Conservation (phyloP, 2,888 invertebrate species). For the Caenorhabditis macrosperma region DNA sequence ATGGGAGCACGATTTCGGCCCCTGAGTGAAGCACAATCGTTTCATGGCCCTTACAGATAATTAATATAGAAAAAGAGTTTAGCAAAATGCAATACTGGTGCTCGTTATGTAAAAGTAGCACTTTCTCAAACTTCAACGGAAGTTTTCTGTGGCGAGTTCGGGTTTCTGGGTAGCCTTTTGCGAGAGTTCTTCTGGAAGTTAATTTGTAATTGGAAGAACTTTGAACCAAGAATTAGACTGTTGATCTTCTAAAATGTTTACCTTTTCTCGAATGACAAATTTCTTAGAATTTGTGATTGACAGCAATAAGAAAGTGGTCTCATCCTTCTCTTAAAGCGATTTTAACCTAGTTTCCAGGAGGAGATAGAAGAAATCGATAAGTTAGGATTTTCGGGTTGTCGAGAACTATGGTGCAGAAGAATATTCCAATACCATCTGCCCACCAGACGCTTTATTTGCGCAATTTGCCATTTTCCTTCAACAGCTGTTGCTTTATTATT, state of each 20-base stretch:
- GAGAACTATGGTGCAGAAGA: not conserved
- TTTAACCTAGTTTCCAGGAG: not conserved
- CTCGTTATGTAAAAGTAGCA: too few species aligned
- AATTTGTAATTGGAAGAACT: not conserved
- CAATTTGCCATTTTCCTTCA: not conserved
- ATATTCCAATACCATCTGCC: not conserved
- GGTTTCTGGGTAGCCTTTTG: not conserved
- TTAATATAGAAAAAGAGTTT: not conserved
- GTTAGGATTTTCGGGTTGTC: not conserved
- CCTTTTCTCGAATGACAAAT: slow-evolving; percentile 7
- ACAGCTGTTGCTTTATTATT: not conserved
- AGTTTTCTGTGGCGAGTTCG: slow-evolving; percentile 4
- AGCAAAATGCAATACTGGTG: too few species aligned
- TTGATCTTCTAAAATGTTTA: not conserved
- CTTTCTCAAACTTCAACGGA: not conserved
- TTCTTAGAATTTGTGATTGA: not conserved
- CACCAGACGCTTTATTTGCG: not conserved
- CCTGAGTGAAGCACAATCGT: too few species aligned
- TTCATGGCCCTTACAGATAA: not conserved
- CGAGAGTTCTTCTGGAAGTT: slow-evolving; percentile 1
- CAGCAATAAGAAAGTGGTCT: not conserved
- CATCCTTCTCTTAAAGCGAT: not conserved
- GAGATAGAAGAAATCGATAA: not conserved
- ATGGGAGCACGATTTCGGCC: too few species aligned
- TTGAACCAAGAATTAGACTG: not conserved